Base-by-base conservation (phyloP, 2,113 vertebrate species). In the Echinops telfairi region DNA sequence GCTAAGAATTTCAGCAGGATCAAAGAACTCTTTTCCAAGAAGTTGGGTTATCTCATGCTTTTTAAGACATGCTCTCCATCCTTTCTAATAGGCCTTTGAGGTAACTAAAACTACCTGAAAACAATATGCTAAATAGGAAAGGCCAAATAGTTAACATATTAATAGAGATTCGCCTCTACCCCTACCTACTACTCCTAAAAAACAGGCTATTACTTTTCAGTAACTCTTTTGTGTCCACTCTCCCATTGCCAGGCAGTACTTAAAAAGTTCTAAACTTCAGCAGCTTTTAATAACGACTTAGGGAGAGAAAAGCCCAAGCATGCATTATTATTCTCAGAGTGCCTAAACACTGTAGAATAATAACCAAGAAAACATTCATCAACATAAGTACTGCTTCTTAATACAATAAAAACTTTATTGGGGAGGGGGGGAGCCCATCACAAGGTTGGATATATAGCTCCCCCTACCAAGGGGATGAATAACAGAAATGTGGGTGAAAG, bases 81-180 rank as follows among this genome's bases (percentile, higher is more conserved):
- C 8, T 70, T 68, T 79, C 43, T 36, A 47, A 62, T 16, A 76
- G 23, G 86, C 86, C 0, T n/a, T 16, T 57, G 53, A 92, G 53
- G 29, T n/a, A 20, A 76, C 38, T 19, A 90, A 83, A 91, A 89
- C 47, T 60, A 70, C 71, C 53, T 85, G 47, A 89, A 91, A 95
- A 86, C 7, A 88, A 79, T 33, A 88, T 12, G 78, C 9, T 75
- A 88, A 10, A 73, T 40, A 92, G 36, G 4, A 84, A 93, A 92
- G n/a, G 29, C n/a, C 36, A 85, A 83, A 43, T 7, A 33, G 33
- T 64, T 25, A 94, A 94, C 2, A 77, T 75, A 57, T 31, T 78
- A 80, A 76, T 0, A 90, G 58, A 77, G 57, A 83, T 22, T 71
- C 22, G 76, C 29, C 23, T 90, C 58, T 86, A 70, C 40, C 70